Percentiles rank a stretch among this genome's conserved stretches.
Conservation (phyloP, 2,797 vertebrate genomes). For the Takifugu rubripes region DNA sequence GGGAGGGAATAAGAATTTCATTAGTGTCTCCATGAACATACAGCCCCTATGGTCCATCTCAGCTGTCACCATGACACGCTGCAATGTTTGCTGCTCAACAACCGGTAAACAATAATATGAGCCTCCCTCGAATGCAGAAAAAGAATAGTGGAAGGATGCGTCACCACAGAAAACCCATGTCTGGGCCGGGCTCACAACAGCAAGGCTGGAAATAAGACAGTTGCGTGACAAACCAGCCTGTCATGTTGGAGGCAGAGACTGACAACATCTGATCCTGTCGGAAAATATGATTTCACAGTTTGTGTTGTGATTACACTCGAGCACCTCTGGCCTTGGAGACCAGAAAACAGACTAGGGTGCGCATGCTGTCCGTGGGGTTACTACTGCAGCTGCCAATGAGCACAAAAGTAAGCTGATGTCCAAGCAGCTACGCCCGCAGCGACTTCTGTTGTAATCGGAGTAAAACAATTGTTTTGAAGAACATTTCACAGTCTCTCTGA, state of each 20-base stretch:
- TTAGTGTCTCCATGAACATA: not conserved
- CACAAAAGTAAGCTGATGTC: slow-evolving; percentile 22
- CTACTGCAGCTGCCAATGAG: slow-evolving; percentile 34
- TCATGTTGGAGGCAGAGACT: slow-evolving; percentile 12
- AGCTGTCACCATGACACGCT: slow-evolving; percentile 38
- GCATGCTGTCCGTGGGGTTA: slow-evolving; percentile 6
- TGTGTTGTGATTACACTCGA: slow-evolving; percentile 43
- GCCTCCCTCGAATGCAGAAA: slow-evolving; percentile 26
- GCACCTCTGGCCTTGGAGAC: slow-evolving; percentile 3
- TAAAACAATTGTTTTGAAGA: slow-evolving; percentile 36
- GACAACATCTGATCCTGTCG: slow-evolving; percentile 11
- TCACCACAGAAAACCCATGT: slow-evolving; percentile 28
- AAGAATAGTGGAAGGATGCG: slow-evolving; percentile 21
- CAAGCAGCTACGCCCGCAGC: slow-evolving; percentile 33
- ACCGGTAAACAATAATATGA: slow-evolving; percentile 49
- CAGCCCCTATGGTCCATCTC: slow-evolving; percentile 14
- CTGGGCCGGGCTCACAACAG: slow-evolving; percentile 6
- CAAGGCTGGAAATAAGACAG: slow-evolving; percentile 20
- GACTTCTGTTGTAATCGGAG: slow-evolving; percentile 44
- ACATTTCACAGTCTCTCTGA: slow-evolving; percentile 53
- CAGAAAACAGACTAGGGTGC: slow-evolving; percentile 8
- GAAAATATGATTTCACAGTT: slow-evolving; percentile 40
- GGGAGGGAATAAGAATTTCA: not conserved
- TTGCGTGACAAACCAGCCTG: slow-evolving; percentile 24
- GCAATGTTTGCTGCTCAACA: slow-evolving; percentile 33